Base-by-base conservation (phyloP, 2,113 vertebrate genomes). In the Tragelaphus scriptus region DNA sequence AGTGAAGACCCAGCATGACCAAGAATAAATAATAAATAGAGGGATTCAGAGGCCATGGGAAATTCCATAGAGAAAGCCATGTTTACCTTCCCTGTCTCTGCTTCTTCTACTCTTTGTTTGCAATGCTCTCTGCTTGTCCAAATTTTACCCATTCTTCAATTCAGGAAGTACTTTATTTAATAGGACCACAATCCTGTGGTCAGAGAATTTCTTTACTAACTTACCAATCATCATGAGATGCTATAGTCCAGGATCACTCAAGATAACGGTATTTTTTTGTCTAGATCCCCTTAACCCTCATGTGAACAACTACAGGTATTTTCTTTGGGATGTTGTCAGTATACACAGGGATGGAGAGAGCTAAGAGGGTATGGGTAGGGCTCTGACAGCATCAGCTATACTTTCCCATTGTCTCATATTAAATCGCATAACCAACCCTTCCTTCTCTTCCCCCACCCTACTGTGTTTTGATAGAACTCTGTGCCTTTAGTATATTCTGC, bases 381-480 rank as follows among this genome's bases (percentile, higher is more conserved):
- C 30, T 8, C 26, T 56, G 17, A 21, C 10, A 15, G 44, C 2
- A 1, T 47, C 9, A 44, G 1, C 13, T 56, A 6, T 4, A 7
- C 11, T 49, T 91, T 19, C 28, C 14, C 14, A 36, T 15, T 80
- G 49, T 71, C 47, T 88, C 3, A 7, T 40, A 7, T 28, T 71
- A 49, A 94, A 59, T 61, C n/a, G 26, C 3, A 1, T 14, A 10
- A 25, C 12, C 59, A 51, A 9, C 25, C 10, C 49, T 90, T 84
- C 77, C 55, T 71, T 59, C 47, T n/a, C 36, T 44, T 40, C 40
- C 26, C 44, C 32, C 14, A 25, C 1, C 28, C 49, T 15, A 17
- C 32, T 56, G 61, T 44, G 55, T 71, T 65, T 28, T 36, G 85
- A 59, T 94, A 47, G 79, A 61, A 51, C 44, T 36, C 4, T 53